phyloP scores from a whole-genome alignment of 2,797 vertebrate genomes.

The Coregonus suidteri region DNA sequence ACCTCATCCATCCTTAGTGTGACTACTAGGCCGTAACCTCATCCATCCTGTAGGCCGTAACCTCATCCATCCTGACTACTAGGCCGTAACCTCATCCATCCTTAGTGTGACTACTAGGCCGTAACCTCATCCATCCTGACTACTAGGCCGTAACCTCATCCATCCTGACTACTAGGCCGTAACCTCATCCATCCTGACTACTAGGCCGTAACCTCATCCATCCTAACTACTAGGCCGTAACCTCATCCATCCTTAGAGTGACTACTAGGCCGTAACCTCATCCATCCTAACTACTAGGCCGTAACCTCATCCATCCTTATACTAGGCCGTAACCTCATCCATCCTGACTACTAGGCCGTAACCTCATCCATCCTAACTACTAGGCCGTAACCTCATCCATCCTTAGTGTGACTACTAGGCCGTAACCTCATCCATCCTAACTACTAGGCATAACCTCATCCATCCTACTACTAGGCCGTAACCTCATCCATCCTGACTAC shows the following conservation, averaged over 20 bases:
- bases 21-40: too few relatives aligned
- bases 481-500: not conserved
- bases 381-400: too few relatives aligned
- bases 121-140: slow-evolving; percentile 7
- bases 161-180: slow-evolving; percentile 43
- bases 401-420: too few relatives aligned
- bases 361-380: too few relatives aligned
- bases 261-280: slow-evolving; percentile 34
- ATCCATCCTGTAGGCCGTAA: slow-evolving; percentile 47
- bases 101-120: slow-evolving; percentile 40
- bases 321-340: too few relatives aligned
- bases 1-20: not conserved
- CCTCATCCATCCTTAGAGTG: too few relatives aligned
- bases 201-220: slow-evolving; percentile 30
- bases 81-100: slow-evolving; percentile 30
- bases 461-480: slow-evolving; percentile 43
- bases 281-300: not conserved
- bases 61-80: not conserved
- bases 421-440: slow-evolving; percentile 19
- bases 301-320: too few relatives aligned
- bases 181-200: not conserved
- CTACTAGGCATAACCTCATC: too few relatives aligned
- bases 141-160: slow-evolving; percentile 25
- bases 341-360: too few relatives aligned
- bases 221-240: too few relatives aligned